Conservation (phyloP, 2,888 invertebrate species). For the Byasa hedistus region DNA sequence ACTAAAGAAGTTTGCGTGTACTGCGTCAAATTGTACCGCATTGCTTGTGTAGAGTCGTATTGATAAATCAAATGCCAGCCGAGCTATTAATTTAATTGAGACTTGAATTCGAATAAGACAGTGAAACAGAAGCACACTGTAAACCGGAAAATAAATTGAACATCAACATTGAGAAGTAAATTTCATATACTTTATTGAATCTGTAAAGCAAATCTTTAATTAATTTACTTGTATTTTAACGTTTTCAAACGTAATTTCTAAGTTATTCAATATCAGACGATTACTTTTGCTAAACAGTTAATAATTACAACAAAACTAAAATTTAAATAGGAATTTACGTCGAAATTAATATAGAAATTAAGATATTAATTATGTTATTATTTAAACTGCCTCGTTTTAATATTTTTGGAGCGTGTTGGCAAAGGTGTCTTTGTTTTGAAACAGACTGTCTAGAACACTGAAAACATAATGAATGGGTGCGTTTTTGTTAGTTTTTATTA, state of each 20-base stretch:
- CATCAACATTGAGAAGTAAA: neutral
- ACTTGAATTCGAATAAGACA: neutral
- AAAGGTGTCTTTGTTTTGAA: constrained; percentile 2
- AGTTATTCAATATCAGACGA: neutral
- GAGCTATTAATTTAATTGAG: constrained; percentile 16
- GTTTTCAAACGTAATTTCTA: neutral
- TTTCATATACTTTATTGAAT: neutral
- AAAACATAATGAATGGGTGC: constrained; percentile 5
- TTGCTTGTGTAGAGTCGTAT: constrained; percentile 13
- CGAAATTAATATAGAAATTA: neutral
- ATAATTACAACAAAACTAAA: no score
- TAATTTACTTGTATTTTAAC: neutral
- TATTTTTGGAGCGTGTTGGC: neutral
- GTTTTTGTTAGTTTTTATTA: constrained; percentile 16
- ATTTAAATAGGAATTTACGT: neutral
- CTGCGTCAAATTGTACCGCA: constrained; percentile 27
- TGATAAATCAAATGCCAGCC: constrained; percentile 9
- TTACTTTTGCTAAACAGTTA: no score
- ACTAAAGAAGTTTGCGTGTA: constrained; percentile 3
- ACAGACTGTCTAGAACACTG: constrained; percentile 1
- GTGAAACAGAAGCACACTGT: neutral
- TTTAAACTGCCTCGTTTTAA: neutral
- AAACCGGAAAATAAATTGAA: neutral
- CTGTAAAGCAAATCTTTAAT: neutral
- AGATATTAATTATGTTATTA: neutral